Evolutionary conservation across 2,888 invertebrate genomes (phyloP), one percentile per base, ranked within the genome.

Genomic region (Syritta pipiens): DNA sequence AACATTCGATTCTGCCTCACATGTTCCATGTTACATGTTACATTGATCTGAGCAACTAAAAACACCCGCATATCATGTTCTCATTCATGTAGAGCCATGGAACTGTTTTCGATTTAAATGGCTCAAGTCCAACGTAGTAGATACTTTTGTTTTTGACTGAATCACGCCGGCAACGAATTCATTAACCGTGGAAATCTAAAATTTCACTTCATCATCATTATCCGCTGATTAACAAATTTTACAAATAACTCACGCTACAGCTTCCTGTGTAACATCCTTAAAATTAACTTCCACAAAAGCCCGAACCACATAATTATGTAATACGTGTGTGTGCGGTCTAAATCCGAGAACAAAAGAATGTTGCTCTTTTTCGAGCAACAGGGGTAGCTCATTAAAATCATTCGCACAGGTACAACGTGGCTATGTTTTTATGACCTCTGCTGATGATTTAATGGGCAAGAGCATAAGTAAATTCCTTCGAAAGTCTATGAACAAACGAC

Each of bases 301-400:
- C n/a, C n/a, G n/a, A n/a, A n/a, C n/a, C n/a, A n/a, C n/a, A n/a
- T n/a, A n/a, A n/a, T n/a, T n/a, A n/a, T n/a, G n/a, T n/a, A n/a
- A n/a, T n/a, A n/a, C n/a, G n/a, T n/a, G n/a, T n/a, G n/a, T n/a
- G n/a, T n/a, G n/a, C n/a, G n/a, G n/a, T n/a, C n/a, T n/a, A n/a
- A n/a, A n/a, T n/a, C n/a, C n/a, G n/a, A n/a, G n/a, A n/a, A 49
- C 49, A 62, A 62, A 62, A 20, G 14, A 49, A 48, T 37, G 24
- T 24, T 24, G 7, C 55, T 59, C 30, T 44, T 28, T 59, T 28
- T n/a, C n/a, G n/a, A n/a, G n/a, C n/a, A n/a, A n/a, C n/a, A n/a
- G n/a, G n/a, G 20, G 20, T 32, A 60, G 22, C 46, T 35, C 44
- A 46, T 60, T 32, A 30, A 35, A 46, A 44, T 32, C 24, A 4